A percentile compares a stretch with the other conserved stretches of the same genome.
phyloP scores from a whole-genome alignment of 2,888 invertebrate species.

The Palloptera scutellata region DNA sequence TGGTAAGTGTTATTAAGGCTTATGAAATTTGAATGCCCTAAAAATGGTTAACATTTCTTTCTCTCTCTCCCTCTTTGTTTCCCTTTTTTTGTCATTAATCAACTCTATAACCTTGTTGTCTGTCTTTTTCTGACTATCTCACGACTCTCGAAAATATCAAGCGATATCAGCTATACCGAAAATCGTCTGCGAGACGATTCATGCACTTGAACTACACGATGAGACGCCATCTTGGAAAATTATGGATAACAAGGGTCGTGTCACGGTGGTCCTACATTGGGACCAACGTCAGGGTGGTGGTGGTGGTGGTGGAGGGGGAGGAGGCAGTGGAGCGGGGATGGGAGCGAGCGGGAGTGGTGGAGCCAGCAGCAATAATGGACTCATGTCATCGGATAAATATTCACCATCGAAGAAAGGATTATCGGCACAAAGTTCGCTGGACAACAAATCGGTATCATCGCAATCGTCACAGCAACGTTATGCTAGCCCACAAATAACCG shows the following conservation, averaged over 20 bases:
- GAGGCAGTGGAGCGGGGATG: conserved; percentile 65
- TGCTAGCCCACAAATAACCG: conserved; percentile 87
- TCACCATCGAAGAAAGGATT: conserved; percentile 66
- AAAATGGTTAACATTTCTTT: too few species aligned
- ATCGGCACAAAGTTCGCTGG: conserved; percentile 72
- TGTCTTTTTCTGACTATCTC: not conserved
- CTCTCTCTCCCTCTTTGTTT: too few species aligned
- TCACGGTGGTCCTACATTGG: conserved; percentile 96
- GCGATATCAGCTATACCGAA: conserved; percentile 95
- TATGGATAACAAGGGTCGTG: conserved; percentile 97
- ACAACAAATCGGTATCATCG: conserved; percentile 67
- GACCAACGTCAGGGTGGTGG: conserved; percentile 82
- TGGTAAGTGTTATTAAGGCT: conserved; percentile 71
- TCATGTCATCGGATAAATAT: conserved; percentile 62
- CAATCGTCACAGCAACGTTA: conserved; percentile 65
- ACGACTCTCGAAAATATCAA: conserved; percentile 56
- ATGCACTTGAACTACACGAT: conserved; percentile 93
- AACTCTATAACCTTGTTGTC: not conserved
- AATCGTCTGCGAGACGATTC: conserved; percentile 97
- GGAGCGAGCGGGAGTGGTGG: conserved; percentile 55
- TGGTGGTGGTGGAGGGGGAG: conserved; percentile 63
- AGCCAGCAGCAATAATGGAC: conserved; percentile 58
- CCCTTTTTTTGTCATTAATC: not conserved
- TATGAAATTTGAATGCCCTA: not conserved
- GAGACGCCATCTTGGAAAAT: conserved; percentile 98